A percentile compares a stretch with the other conserved stretches of the same genome.
phyloP scores from a whole-genome alignment of 2,888 invertebrate genomes.

The Sinopyrophorus schimmeli region DNA sequence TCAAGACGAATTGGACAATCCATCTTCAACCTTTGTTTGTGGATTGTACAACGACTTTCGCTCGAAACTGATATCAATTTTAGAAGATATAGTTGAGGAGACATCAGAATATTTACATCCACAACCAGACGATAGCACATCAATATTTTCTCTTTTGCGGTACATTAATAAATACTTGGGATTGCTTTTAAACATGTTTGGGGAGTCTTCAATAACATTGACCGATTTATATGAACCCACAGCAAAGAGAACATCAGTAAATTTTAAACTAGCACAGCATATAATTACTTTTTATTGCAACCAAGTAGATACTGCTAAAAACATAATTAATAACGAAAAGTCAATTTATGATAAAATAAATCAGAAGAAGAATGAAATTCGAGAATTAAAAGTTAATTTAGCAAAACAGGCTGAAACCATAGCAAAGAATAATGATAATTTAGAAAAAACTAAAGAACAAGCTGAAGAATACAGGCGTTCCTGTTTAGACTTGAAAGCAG shows the following conservation, averaged over 20 bases:
- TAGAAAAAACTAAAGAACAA: constrained; percentile 1
- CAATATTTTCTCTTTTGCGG: constrained; percentile 5
- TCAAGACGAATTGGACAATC: constrained; percentile 7
- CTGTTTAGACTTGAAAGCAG: constrained; percentile 1
- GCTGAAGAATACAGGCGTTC: neutral
- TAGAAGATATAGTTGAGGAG: neutral
- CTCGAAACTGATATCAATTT: neutral
- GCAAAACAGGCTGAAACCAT: constrained; percentile 2
- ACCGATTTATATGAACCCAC: constrained; percentile 16
- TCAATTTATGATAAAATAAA: neutral
- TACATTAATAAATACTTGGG: constrained; percentile 11
- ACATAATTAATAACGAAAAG: no score
- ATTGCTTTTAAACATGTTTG: neutral
- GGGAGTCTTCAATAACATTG: no score
- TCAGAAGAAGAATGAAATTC: neutral
- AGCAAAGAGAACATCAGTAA: constrained; percentile 6
- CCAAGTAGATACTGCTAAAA: neutral
- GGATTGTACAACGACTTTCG: constrained; percentile 2
- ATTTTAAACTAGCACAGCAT: constrained; percentile 2
- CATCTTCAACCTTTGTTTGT: constrained; percentile 11
- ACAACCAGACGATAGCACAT: neutral
- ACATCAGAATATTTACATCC: neutral
- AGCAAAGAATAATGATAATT: neutral
- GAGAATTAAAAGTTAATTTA: neutral
- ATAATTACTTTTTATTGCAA: constrained; percentile 3